Evolutionary conservation across 2,888 invertebrate species (phyloP), one percentile per base, ranked within the genome.

Genomic region (Drosophila borborema): DNA sequence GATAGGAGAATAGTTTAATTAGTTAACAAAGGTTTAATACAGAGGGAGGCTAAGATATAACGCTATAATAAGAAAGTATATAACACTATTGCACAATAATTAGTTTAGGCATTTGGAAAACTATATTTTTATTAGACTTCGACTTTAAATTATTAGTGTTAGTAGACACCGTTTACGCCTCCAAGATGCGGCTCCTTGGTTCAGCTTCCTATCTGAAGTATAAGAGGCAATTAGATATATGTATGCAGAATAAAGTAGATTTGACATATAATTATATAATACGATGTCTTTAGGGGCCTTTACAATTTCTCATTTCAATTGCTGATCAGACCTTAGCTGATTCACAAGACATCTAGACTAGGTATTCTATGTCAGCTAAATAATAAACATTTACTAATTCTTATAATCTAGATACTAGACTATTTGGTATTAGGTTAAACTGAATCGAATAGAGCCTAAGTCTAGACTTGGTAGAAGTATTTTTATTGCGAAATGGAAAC

Each of bases 161-260:
- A 31, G 31, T 49, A 38, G 38, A 14, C 34, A 4, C 4, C 34
- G 20, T 14, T 20, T 6, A 10, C 38, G 9, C 0, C 23, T 54
- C 16, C 14, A 14, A 20, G 20, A 16, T 9, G 16, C 12, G 92
- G 82, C 74, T 93, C 93, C 18, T 79, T 72, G 28, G 82, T 75
- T 14, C 12, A 14, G 51, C 10, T 51, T 9, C 3, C 49, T 1
- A 9, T 12, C 18, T 51, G 34, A 18, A 34, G 12, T 18, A 12
- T 14, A 2, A 18, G 14, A 18, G n/a, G 3, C 0, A 14, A 18
- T 51, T 34, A 8, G 0, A 14, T 36, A 36, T 36, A 34, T 10
- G 14, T 8, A 8, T 3, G 5, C 28, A 28, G 28, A 18, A 14
- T 34, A 3, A 7, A 18, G 6, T 18, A 34, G 12, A 1, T 0